Percentiles rank a stretch among this genome's conserved stretches.
Evolutionary conservation across 2,113 vertebrate species (phyloP).

Genomic region (Pterocles burchelli): DNA sequence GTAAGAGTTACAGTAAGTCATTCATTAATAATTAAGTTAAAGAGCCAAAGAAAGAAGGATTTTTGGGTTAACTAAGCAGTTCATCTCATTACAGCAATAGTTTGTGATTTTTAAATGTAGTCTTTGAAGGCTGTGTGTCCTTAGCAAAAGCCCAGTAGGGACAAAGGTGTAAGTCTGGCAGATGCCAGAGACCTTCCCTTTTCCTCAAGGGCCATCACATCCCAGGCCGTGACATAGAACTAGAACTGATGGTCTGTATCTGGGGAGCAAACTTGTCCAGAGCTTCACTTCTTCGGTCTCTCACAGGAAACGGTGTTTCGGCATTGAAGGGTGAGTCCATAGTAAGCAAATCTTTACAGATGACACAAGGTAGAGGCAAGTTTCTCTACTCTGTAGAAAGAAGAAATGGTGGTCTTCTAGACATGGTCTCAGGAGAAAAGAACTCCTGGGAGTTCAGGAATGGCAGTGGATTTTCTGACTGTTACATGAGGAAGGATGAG

Average conservation of each 20-base stretch:
- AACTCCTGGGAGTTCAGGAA: neutral
- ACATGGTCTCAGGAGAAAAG: neutral
- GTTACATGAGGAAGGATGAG: neutral
- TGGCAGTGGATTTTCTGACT: neutral
- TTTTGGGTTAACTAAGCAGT: neutral
- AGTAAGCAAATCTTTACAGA: neutral
- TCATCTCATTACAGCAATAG: neutral
- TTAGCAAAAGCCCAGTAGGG: neutral
- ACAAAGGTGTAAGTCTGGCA: neutral
- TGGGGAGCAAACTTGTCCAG: neutral
- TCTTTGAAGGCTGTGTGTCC: neutral
- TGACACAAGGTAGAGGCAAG: neutral
- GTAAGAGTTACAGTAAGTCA: neutral
- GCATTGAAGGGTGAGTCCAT: neutral
- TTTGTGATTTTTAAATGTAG: neutral
- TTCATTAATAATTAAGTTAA: neutral
- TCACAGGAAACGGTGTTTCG: neutral
- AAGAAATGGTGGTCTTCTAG: neutral
- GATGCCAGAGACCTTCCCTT: neutral
- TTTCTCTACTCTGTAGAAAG: neutral
- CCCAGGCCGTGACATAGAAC: rapidly evolving
- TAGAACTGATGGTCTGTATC: neutral
- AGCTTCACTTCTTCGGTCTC: neutral
- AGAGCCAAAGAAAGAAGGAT: neutral
- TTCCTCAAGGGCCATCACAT: rapidly evolving